Conservation (phyloP, 2,113 vertebrate species). For the Coreoperca whiteheadi region DNA sequence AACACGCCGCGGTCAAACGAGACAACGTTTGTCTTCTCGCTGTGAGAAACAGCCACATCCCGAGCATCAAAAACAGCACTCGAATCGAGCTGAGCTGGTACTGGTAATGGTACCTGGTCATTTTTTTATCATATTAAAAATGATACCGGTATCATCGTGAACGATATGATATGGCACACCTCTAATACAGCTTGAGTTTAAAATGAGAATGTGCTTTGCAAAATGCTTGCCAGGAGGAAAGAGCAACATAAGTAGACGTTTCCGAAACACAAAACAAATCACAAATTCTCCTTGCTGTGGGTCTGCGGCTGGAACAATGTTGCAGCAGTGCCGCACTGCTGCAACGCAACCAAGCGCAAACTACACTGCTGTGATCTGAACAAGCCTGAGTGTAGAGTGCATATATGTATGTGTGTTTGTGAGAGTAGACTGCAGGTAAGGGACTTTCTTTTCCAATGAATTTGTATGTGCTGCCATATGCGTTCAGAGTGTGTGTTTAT, state of each 20-base stretch:
- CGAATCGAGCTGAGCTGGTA: too few species aligned
- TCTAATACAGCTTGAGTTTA: too few species aligned
- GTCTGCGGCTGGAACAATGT: conserved; percentile 18
- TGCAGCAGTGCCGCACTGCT: conserved; percentile 29
- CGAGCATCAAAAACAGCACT: too few species aligned
- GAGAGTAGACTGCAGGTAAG: neutral
- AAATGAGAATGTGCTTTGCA: neutral
- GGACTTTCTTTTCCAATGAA: neutral
- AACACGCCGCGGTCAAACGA: too few species aligned
- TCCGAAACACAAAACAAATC: neutral
- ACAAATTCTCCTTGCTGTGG: neutral
- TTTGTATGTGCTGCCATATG: neutral
- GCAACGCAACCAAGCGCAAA: conserved; percentile 19
- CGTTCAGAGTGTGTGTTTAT: conserved; percentile 12
- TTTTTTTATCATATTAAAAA: too few species aligned
- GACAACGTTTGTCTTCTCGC: too few species aligned
- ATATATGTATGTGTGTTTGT: neutral
- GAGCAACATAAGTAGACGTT: neutral
- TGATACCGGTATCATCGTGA: too few species aligned
- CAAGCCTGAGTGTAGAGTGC: conserved; percentile 1
- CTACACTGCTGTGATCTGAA: conserved; percentile 34
- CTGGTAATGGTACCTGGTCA: too few species aligned
- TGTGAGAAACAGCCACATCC: too few species aligned
- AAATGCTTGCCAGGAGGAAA: neutral
- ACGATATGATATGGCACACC: too few species aligned